Conservation (phyloP, 2,888 invertebrate genomes). For the Brenthis daphne region DNA sequence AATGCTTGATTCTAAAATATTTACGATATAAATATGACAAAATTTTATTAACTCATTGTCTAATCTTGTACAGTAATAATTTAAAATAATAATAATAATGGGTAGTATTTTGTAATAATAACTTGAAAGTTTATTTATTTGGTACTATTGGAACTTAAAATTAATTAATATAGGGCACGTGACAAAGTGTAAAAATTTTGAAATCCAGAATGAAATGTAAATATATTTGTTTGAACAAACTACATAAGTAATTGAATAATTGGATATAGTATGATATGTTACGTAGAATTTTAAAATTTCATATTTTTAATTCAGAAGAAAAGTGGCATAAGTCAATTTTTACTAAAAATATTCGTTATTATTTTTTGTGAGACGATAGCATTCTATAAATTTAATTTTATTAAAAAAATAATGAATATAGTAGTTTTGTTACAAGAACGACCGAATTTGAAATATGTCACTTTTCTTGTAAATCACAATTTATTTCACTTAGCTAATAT, state of each 20-base stretch:
- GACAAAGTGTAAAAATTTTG: constrained; percentile 22
- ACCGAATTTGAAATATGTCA: background rate
- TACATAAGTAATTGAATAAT: constrained; percentile 23
- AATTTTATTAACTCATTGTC: no score
- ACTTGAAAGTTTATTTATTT: no score
- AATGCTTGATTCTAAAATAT: no score
- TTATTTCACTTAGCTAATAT: constrained; percentile 3
- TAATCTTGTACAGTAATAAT: no score
- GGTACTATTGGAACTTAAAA: no score
- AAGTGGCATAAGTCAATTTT: background rate
- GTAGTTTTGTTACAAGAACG: background rate
- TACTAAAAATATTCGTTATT: background rate
- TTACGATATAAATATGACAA: no score
- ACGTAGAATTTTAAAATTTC: constrained; percentile 25
- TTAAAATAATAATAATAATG: no score
- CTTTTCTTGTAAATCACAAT: constrained; percentile 1
- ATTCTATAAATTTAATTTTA: background rate
- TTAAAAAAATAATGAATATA: background rate
- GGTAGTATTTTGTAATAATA: no score
- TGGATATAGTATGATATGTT: constrained; percentile 40
- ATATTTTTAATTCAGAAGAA: background rate
- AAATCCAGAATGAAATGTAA: constrained; percentile 19
- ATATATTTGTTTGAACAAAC: constrained; percentile 26
- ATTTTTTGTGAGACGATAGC: background rate
- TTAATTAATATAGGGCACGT: background rate